Percentiles rank a stretch among this genome's conserved stretches.
Conservation (phyloP, 2,113 vertebrate genomes). For the Acanthochromis polyacanthus region DNA sequence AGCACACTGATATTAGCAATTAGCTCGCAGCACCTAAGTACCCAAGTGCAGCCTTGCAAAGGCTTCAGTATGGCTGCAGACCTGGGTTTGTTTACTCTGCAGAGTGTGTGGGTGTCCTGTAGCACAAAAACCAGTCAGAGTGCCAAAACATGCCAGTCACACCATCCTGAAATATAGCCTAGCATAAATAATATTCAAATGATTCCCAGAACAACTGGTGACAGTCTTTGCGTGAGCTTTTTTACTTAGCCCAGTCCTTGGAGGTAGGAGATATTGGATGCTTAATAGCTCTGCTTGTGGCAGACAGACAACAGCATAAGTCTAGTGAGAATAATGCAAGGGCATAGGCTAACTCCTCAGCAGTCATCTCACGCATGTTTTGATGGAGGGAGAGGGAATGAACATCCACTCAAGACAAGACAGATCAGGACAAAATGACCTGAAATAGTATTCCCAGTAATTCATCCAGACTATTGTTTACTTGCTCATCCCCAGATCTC, state of each 20-base stretch:
- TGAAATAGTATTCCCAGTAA: conserved; percentile 19
- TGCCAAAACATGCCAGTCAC: conserved; percentile 3
- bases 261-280: background rate
- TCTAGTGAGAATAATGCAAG: background rate
- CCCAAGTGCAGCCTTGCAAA: background rate
- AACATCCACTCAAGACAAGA: conserved; percentile 13
- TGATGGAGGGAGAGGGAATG: conserved; percentile 18
- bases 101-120: background rate
- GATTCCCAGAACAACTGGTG: background rate
- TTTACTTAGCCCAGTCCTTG: background rate
- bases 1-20: background rate
- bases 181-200: conserved; percentile 4
- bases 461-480: conserved; percentile 51
- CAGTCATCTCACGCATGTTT: conserved; percentile 15
- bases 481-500: conserved; percentile 14
- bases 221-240: background rate
- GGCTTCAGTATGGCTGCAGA: background rate
- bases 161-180: background rate
- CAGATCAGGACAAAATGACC: conserved; percentile 13
- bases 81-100: background rate
- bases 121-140: background rate
- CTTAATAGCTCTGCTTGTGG: conserved; percentile 16
- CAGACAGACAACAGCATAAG: background rate
- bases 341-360: conserved; percentile 12
- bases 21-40: background rate